Evolutionary conservation across 2,888 invertebrate genomes (phyloP).

Genomic region (Lasioglossum villosulum): DNA sequence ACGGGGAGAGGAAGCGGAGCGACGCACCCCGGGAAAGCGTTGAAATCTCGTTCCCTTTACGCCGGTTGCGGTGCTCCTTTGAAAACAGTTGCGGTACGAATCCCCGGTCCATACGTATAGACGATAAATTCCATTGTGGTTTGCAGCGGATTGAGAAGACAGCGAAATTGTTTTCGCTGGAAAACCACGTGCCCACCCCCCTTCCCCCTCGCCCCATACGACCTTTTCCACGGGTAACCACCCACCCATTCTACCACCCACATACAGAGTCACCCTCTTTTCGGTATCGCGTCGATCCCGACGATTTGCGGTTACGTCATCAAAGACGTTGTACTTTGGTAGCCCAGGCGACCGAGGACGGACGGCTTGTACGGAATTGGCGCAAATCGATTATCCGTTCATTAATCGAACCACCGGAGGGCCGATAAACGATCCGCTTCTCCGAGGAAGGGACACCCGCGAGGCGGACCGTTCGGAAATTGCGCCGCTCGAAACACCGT

Average conservation of each 20-base stretch:
- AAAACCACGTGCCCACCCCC: constrained; percentile 41
- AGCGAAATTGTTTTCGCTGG: constrained; percentile 64
- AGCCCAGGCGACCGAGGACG: neutral
- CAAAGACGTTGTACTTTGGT: constrained; percentile 61
- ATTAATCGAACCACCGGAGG: constrained; percentile 49
- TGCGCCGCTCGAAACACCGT: constrained; percentile 38
- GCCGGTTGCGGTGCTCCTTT: constrained; percentile 59
- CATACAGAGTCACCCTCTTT: neutral
- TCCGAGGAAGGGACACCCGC: constrained; percentile 5
- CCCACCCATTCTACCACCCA: neutral
- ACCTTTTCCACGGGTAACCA: neutral
- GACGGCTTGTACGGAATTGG: constrained; percentile 46
- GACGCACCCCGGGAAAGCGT: constrained; percentile 39
- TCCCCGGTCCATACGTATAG: constrained; percentile 51
- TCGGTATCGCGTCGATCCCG: constrained; percentile 38
- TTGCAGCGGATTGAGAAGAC: constrained; percentile 59
- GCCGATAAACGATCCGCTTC: constrained; percentile 41
- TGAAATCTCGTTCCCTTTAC: constrained; percentile 58
- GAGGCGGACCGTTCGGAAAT: constrained; percentile 39
- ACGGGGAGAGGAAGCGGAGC: neutral
- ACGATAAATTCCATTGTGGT: constrained; percentile 64
- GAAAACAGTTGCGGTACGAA: constrained; percentile 61
- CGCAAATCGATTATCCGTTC: constrained; percentile 68
- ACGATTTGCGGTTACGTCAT: constrained; percentile 64
- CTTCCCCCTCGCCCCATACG: neutral